phyloP scores from a whole-genome alignment of 2,113 vertebrate genomes.

The Atherinomorus stipes region DNA sequence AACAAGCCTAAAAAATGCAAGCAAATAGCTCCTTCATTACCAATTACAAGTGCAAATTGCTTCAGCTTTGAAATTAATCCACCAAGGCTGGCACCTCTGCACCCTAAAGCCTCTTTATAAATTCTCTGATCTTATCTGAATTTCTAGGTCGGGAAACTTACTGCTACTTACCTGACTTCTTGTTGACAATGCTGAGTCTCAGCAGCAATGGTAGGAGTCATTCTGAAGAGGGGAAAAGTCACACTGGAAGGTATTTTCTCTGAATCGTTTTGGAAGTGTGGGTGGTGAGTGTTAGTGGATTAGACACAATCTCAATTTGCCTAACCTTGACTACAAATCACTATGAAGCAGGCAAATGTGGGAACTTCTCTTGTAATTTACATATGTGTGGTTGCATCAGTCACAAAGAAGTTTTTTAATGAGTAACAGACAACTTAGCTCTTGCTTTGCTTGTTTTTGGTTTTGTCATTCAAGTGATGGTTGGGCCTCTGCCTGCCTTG shows the following conservation, averaged over 20 bases:
- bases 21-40: constrained; percentile 70
- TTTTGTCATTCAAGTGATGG: not conserved
- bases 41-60: constrained; percentile 75
- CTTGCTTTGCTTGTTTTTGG: not conserved
- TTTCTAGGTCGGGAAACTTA: constrained; percentile 25
- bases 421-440: constrained; percentile 19
- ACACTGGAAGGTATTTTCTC: constrained; percentile 25
- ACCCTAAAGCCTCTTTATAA: constrained; percentile 67
- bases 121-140: constrained; percentile 65
- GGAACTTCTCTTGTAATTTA: constrained; percentile 60
- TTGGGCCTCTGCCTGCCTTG: no score
- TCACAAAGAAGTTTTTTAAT: constrained; percentile 29
- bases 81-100: constrained; percentile 68
- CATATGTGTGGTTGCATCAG: constrained; percentile 45
- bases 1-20: constrained; percentile 67
- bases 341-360: constrained; percentile 42
- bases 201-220: constrained; percentile 17
- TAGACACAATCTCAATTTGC: constrained; percentile 59
- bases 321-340: constrained; percentile 53
- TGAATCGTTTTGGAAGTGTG: constrained; percentile 41
- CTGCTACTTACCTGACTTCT: constrained; percentile 56
- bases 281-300: constrained; percentile 59
- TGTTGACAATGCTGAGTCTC: constrained; percentile 46
- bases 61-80: constrained; percentile 74
- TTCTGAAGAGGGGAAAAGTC: constrained; percentile 21